phyloP scores from a whole-genome alignment of 2,888 invertebrate genomes.

The Mesorhabditis sp. region DNA sequence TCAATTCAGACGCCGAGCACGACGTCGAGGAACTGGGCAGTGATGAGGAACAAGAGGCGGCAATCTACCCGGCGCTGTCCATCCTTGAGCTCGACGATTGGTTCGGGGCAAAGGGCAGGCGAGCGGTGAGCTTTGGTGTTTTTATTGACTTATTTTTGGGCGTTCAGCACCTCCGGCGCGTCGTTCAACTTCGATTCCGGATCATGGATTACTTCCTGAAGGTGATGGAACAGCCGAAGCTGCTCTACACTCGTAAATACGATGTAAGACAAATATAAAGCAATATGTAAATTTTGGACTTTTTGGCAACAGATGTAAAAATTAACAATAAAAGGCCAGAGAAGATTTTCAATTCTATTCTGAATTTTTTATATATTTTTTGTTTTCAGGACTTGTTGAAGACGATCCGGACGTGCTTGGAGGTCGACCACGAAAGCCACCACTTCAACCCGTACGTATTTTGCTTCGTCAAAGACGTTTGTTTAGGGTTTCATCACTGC shows the following conservation, averaged over 20 bases:
- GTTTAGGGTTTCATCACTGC: too few species aligned
- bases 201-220: slow-evolving; percentile 4
- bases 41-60: slow-evolving; percentile 2
- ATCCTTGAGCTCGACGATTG: slow-evolving; percentile 28
- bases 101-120: slow-evolving; percentile 26
- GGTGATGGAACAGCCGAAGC: neutral
- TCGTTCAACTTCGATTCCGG: neutral
- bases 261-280: neutral
- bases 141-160: too few species aligned
- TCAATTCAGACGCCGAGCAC: too few species aligned
- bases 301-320: neutral
- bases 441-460: neutral
- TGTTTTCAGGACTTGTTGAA: neutral
- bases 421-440: neutral
- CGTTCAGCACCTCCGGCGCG: neutral
- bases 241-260: neutral
- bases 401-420: neutral
- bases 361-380: too few species aligned
- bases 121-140: neutral
- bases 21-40: neutral
- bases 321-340: too few species aligned
- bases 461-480: neutral
- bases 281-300: neutral
- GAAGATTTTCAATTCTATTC: too few species aligned
- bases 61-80: slow-evolving; percentile 14